Percentiles rank a stretch among this genome's conserved stretches.
Conservation (phyloP, 2,113 vertebrate genomes). For the Nothoprocta perdicaria region DNA sequence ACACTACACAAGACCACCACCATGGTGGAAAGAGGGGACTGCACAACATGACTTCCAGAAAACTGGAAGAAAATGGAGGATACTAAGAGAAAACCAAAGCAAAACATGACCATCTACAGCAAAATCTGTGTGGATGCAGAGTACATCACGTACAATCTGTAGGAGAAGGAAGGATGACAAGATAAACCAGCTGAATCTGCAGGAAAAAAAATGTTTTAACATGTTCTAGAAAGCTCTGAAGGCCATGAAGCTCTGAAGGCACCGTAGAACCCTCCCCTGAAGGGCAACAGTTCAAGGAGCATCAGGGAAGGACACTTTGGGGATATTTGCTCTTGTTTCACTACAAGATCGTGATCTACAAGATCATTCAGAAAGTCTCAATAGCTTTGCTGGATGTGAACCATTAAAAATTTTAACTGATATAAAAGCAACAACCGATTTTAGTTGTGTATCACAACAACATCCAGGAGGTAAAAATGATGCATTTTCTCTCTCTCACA, state of each 20-base stretch:
- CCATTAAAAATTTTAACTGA: background rate
- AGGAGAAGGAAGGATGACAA: background rate
- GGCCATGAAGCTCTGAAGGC: background rate
- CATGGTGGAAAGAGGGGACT: background rate
- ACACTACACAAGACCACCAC: background rate
- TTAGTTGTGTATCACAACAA: background rate
- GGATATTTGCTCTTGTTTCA: background rate
- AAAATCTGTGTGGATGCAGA: no score
- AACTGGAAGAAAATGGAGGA: background rate
- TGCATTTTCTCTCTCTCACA: background rate
- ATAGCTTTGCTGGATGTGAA: background rate
- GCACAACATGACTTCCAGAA: background rate
- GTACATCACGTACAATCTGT: background rate
- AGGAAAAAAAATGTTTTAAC: background rate
- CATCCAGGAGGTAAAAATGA: background rate
- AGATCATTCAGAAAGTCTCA: background rate
- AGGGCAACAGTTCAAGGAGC: background rate
- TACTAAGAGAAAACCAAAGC: background rate
- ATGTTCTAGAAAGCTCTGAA: background rate
- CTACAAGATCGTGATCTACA: background rate
- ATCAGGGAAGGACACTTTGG: background rate
- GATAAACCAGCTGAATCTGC: constrained; percentile 20
- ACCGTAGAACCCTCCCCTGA: background rate
- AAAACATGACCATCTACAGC: background rate
- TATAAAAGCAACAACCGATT: background rate